Conservation (phyloP, 2,888 invertebrate species). For the Ichneumon xanthorius region DNA sequence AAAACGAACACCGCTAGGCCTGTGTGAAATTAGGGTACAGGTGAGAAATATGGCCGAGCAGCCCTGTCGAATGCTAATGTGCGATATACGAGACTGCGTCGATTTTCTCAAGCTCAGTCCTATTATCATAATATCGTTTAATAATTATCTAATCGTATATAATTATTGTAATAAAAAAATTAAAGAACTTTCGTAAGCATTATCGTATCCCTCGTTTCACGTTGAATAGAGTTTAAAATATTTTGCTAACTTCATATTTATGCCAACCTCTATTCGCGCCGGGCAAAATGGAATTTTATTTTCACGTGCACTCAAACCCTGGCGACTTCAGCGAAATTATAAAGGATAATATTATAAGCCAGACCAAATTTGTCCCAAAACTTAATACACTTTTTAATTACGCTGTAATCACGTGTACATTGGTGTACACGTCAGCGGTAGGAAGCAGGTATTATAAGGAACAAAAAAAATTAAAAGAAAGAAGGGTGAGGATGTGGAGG, state of each 20-base stretch:
- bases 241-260: background rate
- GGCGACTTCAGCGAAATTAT: background rate
- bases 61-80: too few species aligned
- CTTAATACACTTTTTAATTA: conserved; percentile 46
- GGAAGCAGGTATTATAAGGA: conserved; percentile 28
- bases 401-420: conserved; percentile 19
- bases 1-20: too few species aligned
- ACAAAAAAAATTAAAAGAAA: conserved; percentile 39
- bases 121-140: too few species aligned
- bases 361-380: background rate
- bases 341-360: conserved; percentile 11
- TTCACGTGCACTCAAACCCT: background rate
- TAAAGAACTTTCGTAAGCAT: too few species aligned
- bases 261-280: background rate
- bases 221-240: background rate
- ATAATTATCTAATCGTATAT: too few species aligned
- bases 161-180: too few species aligned
- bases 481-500: background rate
- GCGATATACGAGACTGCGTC: too few species aligned
- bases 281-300: background rate
- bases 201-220: too few species aligned
- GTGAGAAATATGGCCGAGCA: too few species aligned
- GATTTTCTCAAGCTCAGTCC: too few species aligned
- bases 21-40: too few species aligned
- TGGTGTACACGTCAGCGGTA: conserved; percentile 10